Evolutionary conservation across 2,113 vertebrate species (phyloP).

Genomic region (Prietella phreatophila): DNA sequence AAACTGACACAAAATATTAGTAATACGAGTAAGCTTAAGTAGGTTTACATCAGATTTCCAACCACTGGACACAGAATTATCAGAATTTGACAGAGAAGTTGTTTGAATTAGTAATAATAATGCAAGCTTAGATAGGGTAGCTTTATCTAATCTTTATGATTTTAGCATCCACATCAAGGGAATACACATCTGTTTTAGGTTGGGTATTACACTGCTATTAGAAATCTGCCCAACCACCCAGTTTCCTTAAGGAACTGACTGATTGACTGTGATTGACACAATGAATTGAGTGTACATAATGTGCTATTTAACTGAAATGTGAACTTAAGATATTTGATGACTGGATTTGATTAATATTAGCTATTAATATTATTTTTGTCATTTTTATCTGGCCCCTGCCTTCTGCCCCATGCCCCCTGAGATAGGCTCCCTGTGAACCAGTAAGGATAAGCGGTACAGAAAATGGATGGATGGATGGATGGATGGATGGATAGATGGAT

Average conservation of each 20-base stretch:
- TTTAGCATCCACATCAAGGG: not conserved
- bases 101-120: not conserved
- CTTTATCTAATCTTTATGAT: no score
- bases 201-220: not conserved
- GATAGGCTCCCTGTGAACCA: no score
- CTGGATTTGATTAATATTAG: no score
- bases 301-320: no score
- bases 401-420: no score
- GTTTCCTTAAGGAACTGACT: not conserved
- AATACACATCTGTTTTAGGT: not conserved
- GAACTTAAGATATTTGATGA: no score
- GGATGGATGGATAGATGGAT: no score
- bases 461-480: no score
- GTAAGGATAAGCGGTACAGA: no score
- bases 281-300: no score
- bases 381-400: not conserved
- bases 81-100: not conserved
- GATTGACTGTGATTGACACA: not conserved
- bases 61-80: not conserved
- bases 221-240: not conserved
- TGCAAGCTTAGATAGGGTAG: no score
- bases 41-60: not conserved
- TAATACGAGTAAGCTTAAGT: not conserved
- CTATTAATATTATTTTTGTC: not conserved
- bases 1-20: not conserved